Conservation (phyloP, 1,140 invertebrate genomes). For the Palaemon carinicauda region DNA sequence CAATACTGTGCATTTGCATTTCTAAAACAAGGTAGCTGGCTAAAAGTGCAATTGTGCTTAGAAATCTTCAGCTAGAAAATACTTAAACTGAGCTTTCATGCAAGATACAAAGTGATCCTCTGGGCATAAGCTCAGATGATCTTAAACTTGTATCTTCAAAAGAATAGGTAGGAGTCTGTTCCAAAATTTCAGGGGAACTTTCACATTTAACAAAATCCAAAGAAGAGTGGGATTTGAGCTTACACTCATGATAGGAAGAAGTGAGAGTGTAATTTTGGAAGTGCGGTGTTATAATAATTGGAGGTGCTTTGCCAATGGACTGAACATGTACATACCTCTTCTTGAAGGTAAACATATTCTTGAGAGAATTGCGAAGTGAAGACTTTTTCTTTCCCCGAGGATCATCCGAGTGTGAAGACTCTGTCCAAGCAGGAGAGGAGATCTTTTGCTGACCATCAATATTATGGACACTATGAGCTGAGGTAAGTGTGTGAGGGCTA, state of each 20-base stretch:
- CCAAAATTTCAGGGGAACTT: background rate
- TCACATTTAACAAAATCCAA: background rate
- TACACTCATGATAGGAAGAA: background rate
- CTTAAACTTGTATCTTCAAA: background rate
- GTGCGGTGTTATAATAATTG: background rate
- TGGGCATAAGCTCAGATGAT: background rate
- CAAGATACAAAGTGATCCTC: slow-evolving; percentile 11
- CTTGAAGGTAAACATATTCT: slow-evolving; percentile 63
- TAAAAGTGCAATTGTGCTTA: background rate
- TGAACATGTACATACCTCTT: slow-evolving; percentile 61
- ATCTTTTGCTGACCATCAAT: background rate
- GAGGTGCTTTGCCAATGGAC: background rate
- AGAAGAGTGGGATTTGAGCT: background rate
- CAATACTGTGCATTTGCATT: background rate
- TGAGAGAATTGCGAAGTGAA: slow-evolving; percentile 60
- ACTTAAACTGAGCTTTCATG: slow-evolving; percentile 31
- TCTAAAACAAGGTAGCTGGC: background rate
- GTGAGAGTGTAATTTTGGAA: background rate
- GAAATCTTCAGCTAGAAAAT: background rate
- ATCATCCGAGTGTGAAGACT: slow-evolving; percentile 26
- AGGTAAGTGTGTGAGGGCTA: background rate
- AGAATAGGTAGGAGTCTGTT: background rate
- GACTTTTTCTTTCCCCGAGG: slow-evolving; percentile 61
- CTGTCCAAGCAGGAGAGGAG: slow-evolving; percentile 1
- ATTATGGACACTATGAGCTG: slow-evolving; percentile 1